Percentiles rank a stretch among this genome's conserved stretches.
Conservation (phyloP, 1,140 invertebrate genomes). For the Drosophila azteca region DNA sequence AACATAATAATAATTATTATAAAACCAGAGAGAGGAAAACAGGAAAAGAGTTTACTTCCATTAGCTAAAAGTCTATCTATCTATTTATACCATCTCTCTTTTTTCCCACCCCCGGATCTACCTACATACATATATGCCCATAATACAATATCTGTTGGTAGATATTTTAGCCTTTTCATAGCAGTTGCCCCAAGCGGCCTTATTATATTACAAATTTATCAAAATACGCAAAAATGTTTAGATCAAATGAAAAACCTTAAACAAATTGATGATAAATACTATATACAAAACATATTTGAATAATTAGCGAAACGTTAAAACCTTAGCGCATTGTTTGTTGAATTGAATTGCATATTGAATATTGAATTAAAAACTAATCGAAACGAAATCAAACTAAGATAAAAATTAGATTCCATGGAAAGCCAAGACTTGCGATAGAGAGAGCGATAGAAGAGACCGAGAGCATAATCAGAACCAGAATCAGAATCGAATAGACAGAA, state of each 20-base stretch:
- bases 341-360: constrained; percentile 41
- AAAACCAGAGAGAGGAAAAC: too few species aligned
- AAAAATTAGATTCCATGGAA: constrained; percentile 37
- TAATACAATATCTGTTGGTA: constrained; percentile 22
- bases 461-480: not conserved
- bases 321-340: constrained; percentile 76
- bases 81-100: constrained; percentile 5
- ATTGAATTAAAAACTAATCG: constrained; percentile 38
- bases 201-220: constrained; percentile 54
- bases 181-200: constrained; percentile 76
- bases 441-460: constrained; percentile 20
- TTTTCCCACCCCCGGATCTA: constrained; percentile 7
- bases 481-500: constrained; percentile 17
- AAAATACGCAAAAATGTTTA: constrained; percentile 35
- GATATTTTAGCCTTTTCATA: constrained; percentile 53
- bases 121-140: not conserved
- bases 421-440: constrained; percentile 23
- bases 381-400: constrained; percentile 31
- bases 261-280: not conserved
- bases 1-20: too few species aligned
- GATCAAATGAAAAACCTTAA: constrained; percentile 22
- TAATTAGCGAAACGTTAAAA: constrained; percentile 74
- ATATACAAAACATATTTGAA: constrained; percentile 39
- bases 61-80: constrained; percentile 8
- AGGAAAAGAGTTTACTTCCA: too few species aligned